Conservation (phyloP, 2,888 invertebrate species). For the Drosophila neotestacea region DNA sequence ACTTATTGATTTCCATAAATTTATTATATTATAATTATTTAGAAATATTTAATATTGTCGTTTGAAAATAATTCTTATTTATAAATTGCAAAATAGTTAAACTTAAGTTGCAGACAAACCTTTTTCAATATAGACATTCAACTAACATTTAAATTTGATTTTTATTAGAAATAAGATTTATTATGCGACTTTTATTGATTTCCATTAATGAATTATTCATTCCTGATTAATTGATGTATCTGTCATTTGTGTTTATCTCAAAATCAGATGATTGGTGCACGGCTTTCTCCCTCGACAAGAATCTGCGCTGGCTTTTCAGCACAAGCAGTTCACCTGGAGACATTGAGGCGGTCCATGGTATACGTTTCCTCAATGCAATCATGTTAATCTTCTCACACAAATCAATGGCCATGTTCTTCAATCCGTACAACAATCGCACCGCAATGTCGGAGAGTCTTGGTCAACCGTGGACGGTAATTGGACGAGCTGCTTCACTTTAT, state of each 20-base stretch:
- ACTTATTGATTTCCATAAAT: too few relatives aligned
- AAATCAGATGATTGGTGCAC: constrained; percentile 86
- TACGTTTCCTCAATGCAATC: constrained; percentile 88
- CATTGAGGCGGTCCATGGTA: constrained; percentile 88
- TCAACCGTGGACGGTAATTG: constrained; percentile 89
- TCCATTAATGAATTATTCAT: too few relatives aligned
- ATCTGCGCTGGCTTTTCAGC: constrained; percentile 86
- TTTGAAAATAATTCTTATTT: too few relatives aligned
- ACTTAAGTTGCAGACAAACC: too few relatives aligned
- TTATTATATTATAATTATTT: too few relatives aligned
- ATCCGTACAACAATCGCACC: constrained; percentile 89
- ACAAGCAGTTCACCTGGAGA: constrained; percentile 86
- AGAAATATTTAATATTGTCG: too few relatives aligned
- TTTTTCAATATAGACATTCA: too few relatives aligned
- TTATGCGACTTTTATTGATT: too few relatives aligned
- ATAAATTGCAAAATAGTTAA: too few relatives aligned
- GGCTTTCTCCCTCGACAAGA: constrained; percentile 88
- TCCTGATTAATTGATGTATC: too few relatives aligned
- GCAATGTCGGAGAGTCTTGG: constrained; percentile 88
- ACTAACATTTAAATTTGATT: too few relatives aligned
- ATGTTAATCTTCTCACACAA: constrained; percentile 89
- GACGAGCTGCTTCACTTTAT: constrained; percentile 89
- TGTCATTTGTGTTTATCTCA: neutral
- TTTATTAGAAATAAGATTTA: too few relatives aligned
- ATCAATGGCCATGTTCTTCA: constrained; percentile 90